Conservation (phyloP, 2,888 invertebrate species). For the Pterobdella sp. region DNA sequence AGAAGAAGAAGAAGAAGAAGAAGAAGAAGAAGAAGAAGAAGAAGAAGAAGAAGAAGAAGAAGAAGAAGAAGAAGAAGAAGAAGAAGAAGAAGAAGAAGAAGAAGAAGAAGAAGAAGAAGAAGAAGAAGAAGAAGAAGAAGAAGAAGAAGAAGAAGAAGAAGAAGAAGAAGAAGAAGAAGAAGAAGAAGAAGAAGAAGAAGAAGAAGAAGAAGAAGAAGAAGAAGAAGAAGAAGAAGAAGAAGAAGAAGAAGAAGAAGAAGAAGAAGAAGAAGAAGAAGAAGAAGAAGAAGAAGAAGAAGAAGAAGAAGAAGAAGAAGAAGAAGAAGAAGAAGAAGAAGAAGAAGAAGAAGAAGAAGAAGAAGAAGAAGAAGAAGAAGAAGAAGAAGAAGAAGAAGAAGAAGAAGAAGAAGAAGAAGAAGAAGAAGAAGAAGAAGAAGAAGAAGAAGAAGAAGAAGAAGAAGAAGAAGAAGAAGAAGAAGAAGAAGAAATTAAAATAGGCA, state of each 20-base stretch:
- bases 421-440: constrained; percentile 12
- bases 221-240: constrained; percentile 8
- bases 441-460: constrained; percentile 1
- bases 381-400: constrained; percentile 8
- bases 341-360: constrained; percentile 8
- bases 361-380: constrained; percentile 6
- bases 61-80: constrained; percentile 5
- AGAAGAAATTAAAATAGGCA: too few species aligned
- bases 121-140: constrained; percentile 10
- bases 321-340: constrained; percentile 6
- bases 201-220: constrained; percentile 6
- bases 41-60: constrained; percentile 12
- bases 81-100: constrained; percentile 10
- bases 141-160: constrained; percentile 5
- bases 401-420: constrained; percentile 6
- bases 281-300: constrained; percentile 6
- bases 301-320: constrained; percentile 8
- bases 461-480: constrained; percentile 12
- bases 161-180: constrained; percentile 10
- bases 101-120: constrained; percentile 8
- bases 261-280: constrained; percentile 8
- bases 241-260: constrained; percentile 6
- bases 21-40: constrained; percentile 1
- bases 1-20: constrained; percentile 12
- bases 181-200: constrained; percentile 8